Evolutionary conservation across 2,797 vertebrate genomes (phyloP).

Genomic region (Megalops cyprinoides): DNA sequence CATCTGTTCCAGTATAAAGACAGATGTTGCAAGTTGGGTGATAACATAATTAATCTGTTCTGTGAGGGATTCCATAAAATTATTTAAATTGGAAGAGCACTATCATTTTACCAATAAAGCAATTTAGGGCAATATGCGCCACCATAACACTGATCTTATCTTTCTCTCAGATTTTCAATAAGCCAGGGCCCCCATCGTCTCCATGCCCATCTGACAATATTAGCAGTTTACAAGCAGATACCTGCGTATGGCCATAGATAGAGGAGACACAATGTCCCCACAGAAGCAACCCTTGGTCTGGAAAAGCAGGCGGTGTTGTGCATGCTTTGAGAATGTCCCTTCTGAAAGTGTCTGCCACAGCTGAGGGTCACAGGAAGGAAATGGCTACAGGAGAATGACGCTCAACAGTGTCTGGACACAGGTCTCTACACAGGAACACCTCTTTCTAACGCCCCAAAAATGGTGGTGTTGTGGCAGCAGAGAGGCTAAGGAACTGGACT

Average conservation of each 20-base stretch:
- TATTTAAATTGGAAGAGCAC: slow-evolving; percentile 87
- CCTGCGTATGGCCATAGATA: slow-evolving; percentile 52
- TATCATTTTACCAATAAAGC: slow-evolving; percentile 88
- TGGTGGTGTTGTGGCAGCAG: neutral
- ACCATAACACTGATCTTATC: slow-evolving; percentile 84
- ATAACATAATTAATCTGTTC: slow-evolving; percentile 88
- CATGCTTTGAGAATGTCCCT: slow-evolving; percentile 24
- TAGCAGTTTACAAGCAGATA: slow-evolving; percentile 63
- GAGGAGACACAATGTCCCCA: slow-evolving; percentile 21
- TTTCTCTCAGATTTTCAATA: slow-evolving; percentile 76
- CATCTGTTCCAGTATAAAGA: slow-evolving; percentile 86
- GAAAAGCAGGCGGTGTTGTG: slow-evolving; percentile 6
- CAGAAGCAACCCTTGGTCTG: neutral
- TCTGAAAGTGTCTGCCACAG: slow-evolving; percentile 13
- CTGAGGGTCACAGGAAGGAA: slow-evolving; percentile 27
- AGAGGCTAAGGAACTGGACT: neutral
- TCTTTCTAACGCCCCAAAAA: neutral
- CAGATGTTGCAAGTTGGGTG: slow-evolving; percentile 87
- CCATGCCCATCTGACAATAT: slow-evolving; percentile 67
- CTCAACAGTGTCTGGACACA: slow-evolving; percentile 36
- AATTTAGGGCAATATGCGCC: slow-evolving; percentile 83
- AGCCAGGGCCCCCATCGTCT: slow-evolving; percentile 58
- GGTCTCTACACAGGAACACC: slow-evolving; percentile 32
- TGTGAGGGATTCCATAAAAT: slow-evolving; percentile 85
- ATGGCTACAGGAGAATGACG: slow-evolving; percentile 26